Conservation (phyloP, 2,888 invertebrate species). For the Sipha maydis region DNA sequence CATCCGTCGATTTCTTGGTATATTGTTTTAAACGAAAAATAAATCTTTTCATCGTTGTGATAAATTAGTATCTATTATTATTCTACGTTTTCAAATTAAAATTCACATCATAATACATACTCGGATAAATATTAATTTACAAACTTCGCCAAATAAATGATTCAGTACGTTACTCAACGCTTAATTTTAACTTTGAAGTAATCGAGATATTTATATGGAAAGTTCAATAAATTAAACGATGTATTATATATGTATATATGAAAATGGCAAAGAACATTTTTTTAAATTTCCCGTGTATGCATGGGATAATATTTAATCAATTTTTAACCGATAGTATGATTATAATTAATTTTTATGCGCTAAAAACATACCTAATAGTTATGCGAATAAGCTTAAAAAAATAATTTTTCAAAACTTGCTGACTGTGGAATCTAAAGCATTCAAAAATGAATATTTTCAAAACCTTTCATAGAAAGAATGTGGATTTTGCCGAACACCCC, state of each 20-base stretch:
- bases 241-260: neutral
- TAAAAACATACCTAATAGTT: neutral
- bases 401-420: conserved; percentile 30
- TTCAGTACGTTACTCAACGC: neutral
- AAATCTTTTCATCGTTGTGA: neutral
- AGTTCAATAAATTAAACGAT: neutral
- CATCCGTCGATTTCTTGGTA: neutral
- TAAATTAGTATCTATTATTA: neutral
- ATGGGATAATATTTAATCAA: neutral
- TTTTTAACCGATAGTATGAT: neutral
- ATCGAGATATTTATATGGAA: neutral
- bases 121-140: neutral
- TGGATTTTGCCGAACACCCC: neutral
- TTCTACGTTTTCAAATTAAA: neutral
- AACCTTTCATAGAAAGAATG: conserved; percentile 32
- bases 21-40: neutral
- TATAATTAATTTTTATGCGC: neutral
- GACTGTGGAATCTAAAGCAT: neutral
- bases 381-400: neutral
- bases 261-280: neutral
- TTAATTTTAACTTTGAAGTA: neutral
- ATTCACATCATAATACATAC: neutral
- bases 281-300: neutral
- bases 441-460: conserved; percentile 47
- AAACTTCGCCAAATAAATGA: neutral